Evolutionary conservation across 37 sponge, comb jelly and placozoan species (phyloP).

Genomic region (Haliclona indistincta): DNA sequence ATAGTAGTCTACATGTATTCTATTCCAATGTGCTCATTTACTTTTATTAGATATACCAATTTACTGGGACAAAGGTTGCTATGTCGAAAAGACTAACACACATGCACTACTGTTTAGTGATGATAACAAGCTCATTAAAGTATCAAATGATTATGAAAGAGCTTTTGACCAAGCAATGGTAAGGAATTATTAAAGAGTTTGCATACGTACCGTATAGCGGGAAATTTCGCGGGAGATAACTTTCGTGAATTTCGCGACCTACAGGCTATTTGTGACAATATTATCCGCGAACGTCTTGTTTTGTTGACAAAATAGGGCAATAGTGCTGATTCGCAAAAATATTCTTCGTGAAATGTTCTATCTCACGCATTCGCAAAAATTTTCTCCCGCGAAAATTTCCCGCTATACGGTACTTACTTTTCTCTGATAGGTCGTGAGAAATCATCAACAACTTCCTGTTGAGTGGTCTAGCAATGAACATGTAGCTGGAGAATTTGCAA

Average conservation of each 20-base stretch:
- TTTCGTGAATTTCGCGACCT: too few species aligned
- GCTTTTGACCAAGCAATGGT: conserved; percentile 65
- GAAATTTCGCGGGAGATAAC: too few species aligned
- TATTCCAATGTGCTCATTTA: too few species aligned
- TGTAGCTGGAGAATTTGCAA: conserved; percentile 41
- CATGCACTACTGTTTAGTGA: conserved; percentile 37
- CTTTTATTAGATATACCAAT: conserved; percentile 37
- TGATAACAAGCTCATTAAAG: conserved; percentile 21
- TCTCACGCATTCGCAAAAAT: too few species aligned
- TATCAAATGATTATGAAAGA: conserved; percentile 30
- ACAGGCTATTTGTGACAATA: not conserved
- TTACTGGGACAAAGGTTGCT: conserved; percentile 29
- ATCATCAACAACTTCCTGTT: conserved; percentile 35
- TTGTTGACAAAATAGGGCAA: not conserved
- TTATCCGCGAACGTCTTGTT: not conserved
- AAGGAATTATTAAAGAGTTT: too few species aligned
- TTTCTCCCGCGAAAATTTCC: too few species aligned
- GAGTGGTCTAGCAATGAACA: conserved; percentile 46
- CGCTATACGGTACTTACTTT: too few species aligned
- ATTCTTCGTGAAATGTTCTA: too few species aligned
- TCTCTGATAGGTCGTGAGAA: conserved; percentile 35
- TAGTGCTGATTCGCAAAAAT: too few species aligned
- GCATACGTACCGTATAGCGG: too few species aligned
- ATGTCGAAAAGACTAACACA: conserved; percentile 30
- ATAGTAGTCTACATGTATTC: too few species aligned